Evolutionary conservation across 2,113 vertebrate species (phyloP).

Genomic region (Thamnaconus septentrionalis): DNA sequence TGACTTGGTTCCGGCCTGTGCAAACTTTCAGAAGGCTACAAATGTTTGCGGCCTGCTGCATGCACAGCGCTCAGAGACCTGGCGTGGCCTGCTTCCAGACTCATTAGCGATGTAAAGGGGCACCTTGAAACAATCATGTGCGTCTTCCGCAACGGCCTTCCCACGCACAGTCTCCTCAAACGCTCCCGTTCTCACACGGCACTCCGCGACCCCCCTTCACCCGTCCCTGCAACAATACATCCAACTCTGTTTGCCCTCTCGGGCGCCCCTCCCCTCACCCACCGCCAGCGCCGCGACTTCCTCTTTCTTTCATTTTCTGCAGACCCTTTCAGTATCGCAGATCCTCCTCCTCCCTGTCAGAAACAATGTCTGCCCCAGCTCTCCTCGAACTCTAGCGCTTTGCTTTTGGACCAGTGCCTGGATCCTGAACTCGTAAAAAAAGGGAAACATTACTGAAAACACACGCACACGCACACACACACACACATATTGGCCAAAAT

Average conservation of each 20-base stretch:
- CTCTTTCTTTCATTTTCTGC: conserved; percentile 66
- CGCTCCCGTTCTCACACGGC: conserved; percentile 58
- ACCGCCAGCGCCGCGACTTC: conserved; percentile 44
- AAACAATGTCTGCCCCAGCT: conserved; percentile 65
- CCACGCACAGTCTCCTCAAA: conserved; percentile 49
- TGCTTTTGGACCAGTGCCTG: conserved; percentile 58
- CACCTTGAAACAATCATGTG: conserved; percentile 62
- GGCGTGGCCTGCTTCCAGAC: conserved; percentile 10
- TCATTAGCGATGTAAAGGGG: conserved; percentile 45
- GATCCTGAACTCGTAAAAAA: conserved; percentile 58
- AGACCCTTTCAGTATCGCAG: conserved; percentile 56
- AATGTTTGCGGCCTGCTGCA: conserved; percentile 27
- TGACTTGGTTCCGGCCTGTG: too few relatives aligned
- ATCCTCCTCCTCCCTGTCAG: conserved; percentile 37
- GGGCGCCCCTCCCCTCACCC: conserved; percentile 12
- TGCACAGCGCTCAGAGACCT: conserved; percentile 22
- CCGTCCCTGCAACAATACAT: conserved; percentile 24
- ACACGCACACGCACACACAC: conserved; percentile 26
- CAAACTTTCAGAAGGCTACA: conserved; percentile 26
- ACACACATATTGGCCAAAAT: conserved; percentile 29
- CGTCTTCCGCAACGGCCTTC: conserved; percentile 53
- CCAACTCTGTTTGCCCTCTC: conserved; percentile 61
- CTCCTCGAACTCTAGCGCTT: conserved; percentile 44
- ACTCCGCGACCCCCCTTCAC: conserved; percentile 36
- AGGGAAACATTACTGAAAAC: too few relatives aligned